phyloP scores from a whole-genome alignment of 2,797 vertebrate genomes.

The Peromyscus melanophrys region DNA sequence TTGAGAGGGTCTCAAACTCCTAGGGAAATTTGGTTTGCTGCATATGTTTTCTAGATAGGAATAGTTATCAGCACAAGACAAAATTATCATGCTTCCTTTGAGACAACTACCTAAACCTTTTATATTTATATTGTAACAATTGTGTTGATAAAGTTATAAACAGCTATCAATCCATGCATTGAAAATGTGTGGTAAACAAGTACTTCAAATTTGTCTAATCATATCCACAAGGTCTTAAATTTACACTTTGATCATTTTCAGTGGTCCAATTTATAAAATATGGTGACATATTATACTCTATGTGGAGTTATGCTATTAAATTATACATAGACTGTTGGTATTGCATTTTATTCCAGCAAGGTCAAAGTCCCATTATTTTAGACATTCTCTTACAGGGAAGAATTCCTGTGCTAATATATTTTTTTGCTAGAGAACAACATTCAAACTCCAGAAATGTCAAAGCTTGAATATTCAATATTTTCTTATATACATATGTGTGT shows the following conservation, averaged over 20 bases:
- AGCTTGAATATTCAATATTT: background rate
- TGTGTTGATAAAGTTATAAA: background rate
- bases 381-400: background rate
- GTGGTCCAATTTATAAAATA: background rate
- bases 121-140: background rate
- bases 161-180: background rate
- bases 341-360: background rate
- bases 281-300: background rate
- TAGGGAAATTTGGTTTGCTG: background rate
- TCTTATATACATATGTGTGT: background rate
- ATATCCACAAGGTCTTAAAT: background rate
- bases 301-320: background rate
- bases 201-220: background rate
- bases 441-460: background rate
- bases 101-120: background rate
- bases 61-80: background rate
- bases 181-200: background rate
- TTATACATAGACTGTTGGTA: background rate
- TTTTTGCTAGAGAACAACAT: constrained; percentile 1
- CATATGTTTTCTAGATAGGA: background rate
- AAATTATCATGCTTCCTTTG: background rate
- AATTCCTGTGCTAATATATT: background rate
- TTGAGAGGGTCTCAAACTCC: background rate
- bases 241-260: constrained; percentile 2
- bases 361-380: background rate